Conservation (phyloP, 2,797 vertebrate genomes). For the Petrocephalus schoutedeni region DNA sequence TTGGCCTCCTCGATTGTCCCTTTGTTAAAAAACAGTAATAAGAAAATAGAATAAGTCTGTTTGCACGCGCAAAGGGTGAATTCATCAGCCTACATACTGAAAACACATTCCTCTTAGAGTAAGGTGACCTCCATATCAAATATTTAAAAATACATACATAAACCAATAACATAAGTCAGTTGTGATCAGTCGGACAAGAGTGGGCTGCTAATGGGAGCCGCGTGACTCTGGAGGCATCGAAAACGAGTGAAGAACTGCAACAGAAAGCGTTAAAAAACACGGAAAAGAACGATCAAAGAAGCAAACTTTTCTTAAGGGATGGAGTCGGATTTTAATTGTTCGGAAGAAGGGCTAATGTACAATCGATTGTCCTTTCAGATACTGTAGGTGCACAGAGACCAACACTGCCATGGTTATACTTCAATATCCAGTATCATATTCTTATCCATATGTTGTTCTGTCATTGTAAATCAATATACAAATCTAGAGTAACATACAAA, state of each 20-base stretch:
- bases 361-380: slow-evolving; percentile 21
- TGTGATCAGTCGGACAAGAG: background rate
- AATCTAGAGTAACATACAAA: slow-evolving; percentile 36
- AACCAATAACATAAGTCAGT: background rate
- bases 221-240: background rate
- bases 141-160: background rate
- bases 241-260: background rate
- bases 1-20: background rate
- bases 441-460: background rate
- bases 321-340: background rate
- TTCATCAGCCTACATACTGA: background rate
- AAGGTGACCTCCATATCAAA: background rate
- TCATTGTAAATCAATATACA: slow-evolving; percentile 15
- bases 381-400: slow-evolving; percentile 37
- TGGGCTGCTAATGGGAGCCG: background rate
- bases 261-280: background rate
- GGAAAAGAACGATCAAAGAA: background rate
- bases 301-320: slow-evolving; percentile 6
- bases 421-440: background rate
- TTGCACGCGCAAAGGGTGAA: background rate
- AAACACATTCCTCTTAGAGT: background rate
- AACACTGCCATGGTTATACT: slow-evolving; percentile 34
- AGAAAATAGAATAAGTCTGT: background rate
- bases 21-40: background rate
- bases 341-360: background rate